Conservation (phyloP, 1,140 invertebrate genomes). For the Ladona fulva region DNA sequence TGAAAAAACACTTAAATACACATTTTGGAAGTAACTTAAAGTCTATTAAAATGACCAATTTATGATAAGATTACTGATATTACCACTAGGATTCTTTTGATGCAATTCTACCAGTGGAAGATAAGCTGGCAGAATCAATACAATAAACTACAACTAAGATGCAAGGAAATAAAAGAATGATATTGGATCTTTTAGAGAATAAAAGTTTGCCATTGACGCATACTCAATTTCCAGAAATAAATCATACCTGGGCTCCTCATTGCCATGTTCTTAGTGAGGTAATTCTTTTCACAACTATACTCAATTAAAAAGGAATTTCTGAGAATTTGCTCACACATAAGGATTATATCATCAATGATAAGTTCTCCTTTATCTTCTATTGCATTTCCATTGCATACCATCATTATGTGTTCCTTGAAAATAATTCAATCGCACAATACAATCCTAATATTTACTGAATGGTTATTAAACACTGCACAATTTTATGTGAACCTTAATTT, state of each 20-base stretch:
- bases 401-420: conserved; percentile 2
- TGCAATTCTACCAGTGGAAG: too few species aligned
- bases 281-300: not conserved
- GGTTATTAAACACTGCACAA: not conserved
- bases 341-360: not conserved
- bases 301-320: not conserved
- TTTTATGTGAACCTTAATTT: not conserved
- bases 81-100: too few species aligned
- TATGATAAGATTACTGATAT: too few species aligned
- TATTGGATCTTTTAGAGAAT: too few species aligned
- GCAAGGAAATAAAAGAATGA: too few species aligned
- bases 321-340: not conserved
- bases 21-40: too few species aligned
- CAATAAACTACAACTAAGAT: too few species aligned
- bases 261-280: not conserved
- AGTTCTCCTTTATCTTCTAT: not conserved
- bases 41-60: too few species aligned
- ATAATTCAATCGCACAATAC: not conserved
- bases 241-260: not conserved
- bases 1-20: too few species aligned
- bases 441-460: not conserved
- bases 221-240: not conserved
- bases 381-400: not conserved
- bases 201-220: not conserved
- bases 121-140: too few species aligned